These are phyloP conservation scores for Mastacembelus armatus DNA, from an alignment of 2,797 vertebrate genomes.

Conservation along the genomic window DNA sequence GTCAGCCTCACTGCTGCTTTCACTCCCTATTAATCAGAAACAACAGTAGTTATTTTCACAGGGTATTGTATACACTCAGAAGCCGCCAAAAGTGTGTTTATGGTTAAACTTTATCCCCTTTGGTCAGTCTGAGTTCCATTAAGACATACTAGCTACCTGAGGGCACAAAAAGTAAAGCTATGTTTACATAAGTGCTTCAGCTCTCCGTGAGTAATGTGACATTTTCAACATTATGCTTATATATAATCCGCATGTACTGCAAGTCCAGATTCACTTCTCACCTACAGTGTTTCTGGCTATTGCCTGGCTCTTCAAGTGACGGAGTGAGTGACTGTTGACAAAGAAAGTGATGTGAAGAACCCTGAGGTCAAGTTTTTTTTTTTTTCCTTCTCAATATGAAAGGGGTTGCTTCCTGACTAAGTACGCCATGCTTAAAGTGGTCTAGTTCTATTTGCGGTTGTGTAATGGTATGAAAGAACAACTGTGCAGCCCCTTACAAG, in stretches of 20 bases:
- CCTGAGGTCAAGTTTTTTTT: slow-evolving; percentile 73
- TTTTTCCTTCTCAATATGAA: slow-evolving; percentile 68
- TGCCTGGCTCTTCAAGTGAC: slow-evolving; percentile 54
- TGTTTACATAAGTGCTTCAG: slow-evolving; percentile 54
- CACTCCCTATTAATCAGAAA: slow-evolving; percentile 79
- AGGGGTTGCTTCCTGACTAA: slow-evolving; percentile 81
- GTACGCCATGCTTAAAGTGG: slow-evolving; percentile 79
- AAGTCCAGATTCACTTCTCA: slow-evolving; percentile 55
- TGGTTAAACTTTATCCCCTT: slow-evolving; percentile 72
- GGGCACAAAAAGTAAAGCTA: slow-evolving; percentile 31
- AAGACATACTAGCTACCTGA: slow-evolving; percentile 53
- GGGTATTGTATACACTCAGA: slow-evolving; percentile 73
- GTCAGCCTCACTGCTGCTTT: slow-evolving; percentile 77
- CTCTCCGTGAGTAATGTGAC: slow-evolving; percentile 42
- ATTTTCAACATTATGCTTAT: slow-evolving; percentile 35
- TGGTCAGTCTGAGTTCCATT: slow-evolving; percentile 66
- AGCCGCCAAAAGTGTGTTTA: slow-evolving; percentile 80
- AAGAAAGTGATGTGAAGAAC: slow-evolving; percentile 79
- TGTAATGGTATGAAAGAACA: slow-evolving; percentile 86
- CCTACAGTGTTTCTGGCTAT: slow-evolving; percentile 39
- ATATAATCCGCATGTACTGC: slow-evolving; percentile 32
- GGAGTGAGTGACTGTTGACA: slow-evolving; percentile 75
- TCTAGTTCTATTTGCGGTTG: slow-evolving; percentile 83
- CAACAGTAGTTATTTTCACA: slow-evolving; percentile 79
- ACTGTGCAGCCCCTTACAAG: slow-evolving; percentile 87